These are phyloP conservation scores for Pardalotus punctatus DNA, from an alignment of 2,113 vertebrate species.

Conservation along the genomic window DNA sequence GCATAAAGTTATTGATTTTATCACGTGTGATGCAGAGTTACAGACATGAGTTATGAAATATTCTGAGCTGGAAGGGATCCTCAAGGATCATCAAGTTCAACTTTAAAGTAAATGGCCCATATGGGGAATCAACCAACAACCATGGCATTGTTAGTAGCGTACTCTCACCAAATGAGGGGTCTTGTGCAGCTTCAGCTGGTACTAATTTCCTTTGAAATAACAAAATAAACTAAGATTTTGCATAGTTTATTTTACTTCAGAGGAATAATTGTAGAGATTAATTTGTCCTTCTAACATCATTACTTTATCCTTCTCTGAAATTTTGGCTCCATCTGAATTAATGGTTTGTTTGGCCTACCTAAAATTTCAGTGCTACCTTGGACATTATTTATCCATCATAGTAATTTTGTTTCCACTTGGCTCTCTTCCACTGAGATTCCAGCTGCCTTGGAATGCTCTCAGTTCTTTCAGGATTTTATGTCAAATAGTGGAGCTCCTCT, in stretches of 20 bases:
- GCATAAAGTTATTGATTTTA: not conserved
- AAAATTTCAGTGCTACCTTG: not conserved
- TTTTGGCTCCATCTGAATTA: not conserved
- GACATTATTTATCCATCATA: not conserved
- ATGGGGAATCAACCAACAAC: not conserved
- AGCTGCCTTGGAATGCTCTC: not conserved
- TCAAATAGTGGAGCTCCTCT: not conserved
- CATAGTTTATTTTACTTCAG: not conserved
- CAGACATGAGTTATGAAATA: not conserved
- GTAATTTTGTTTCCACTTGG: constrained; percentile 1
- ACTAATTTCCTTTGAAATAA: not conserved
- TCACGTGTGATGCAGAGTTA: rapidly evolving
- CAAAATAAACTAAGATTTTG: not conserved
- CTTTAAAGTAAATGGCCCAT: not conserved
- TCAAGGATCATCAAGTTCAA: not conserved
- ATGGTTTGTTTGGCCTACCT: not conserved
- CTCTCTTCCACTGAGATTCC: not conserved
- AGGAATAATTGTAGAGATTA: not conserved
- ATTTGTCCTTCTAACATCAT: not conserved
- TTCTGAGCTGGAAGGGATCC: not conserved
- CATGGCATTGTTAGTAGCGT: not conserved
- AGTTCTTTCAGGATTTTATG: not conserved
- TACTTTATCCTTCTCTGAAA: not conserved
- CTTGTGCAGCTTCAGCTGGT: not conserved
- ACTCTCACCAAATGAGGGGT: not conserved